Conservation (phyloP, 2,113 vertebrate species). For the Rhadina sibilatrix region DNA sequence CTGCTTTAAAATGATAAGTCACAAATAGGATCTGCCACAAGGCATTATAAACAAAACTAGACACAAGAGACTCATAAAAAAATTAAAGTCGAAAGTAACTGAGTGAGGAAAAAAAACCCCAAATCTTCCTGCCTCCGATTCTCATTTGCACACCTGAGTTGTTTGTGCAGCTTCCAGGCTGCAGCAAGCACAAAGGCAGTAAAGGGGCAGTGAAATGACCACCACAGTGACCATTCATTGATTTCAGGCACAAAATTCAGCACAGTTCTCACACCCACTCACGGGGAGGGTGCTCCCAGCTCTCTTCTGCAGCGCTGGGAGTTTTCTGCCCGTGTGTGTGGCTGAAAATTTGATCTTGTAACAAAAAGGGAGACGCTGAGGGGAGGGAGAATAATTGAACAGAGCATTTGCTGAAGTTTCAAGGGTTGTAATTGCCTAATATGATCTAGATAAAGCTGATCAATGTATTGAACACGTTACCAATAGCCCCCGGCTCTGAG, state of each 20-base stretch:
- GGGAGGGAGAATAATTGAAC: not conserved
- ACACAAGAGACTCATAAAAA: slow-evolving; percentile 61
- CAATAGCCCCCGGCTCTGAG: not conserved
- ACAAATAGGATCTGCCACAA: slow-evolving; percentile 70
- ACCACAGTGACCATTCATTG: not conserved
- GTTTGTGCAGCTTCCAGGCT: not conserved
- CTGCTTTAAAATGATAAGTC: slow-evolving; percentile 70
- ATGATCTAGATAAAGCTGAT: not conserved
- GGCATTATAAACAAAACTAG: slow-evolving; percentile 68
- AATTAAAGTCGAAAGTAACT: slow-evolving; percentile 53
- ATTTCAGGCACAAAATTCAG: not conserved
- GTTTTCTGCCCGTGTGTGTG: not conserved
- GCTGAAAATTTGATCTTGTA: not conserved
- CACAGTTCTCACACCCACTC: not conserved
- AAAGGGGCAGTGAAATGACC: not conserved
- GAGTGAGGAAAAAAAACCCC: not conserved
- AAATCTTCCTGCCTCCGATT: slow-evolving; percentile 38
- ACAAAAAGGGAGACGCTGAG: not conserved
- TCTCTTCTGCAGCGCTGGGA: not conserved
- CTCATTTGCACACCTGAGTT: slow-evolving; percentile 60
- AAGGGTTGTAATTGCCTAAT: not conserved
- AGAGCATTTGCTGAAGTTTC: not conserved
- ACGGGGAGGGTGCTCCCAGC: not conserved
- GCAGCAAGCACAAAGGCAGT: not conserved
- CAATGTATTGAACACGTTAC: not conserved